A percentile compares a stretch with the other conserved stretches of the same genome.
Evolutionary conservation across 2,113 vertebrate genomes (phyloP).

Genomic region (Coptodon rendalli): DNA sequence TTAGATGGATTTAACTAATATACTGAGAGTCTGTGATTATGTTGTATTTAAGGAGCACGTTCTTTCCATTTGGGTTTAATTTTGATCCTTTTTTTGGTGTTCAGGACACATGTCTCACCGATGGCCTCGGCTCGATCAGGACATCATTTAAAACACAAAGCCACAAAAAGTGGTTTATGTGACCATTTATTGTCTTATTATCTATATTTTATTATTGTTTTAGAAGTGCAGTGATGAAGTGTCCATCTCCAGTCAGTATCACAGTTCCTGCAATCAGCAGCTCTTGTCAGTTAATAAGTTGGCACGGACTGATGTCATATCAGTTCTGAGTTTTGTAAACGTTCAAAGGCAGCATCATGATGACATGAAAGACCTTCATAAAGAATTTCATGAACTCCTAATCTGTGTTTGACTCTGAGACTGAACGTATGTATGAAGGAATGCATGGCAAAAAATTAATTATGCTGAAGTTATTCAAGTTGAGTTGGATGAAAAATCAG

Average conservation of each 20-base stretch:
- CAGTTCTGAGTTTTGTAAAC: background rate
- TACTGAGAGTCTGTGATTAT: accelerated
- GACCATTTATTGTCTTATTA: background rate
- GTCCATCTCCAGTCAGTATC: background rate
- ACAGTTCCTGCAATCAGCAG: background rate
- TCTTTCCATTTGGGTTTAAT: background rate
- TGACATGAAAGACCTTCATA: background rate
- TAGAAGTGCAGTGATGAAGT: background rate
- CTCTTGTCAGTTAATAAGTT: accelerated
- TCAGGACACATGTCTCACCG: accelerated
- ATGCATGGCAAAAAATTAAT: background rate
- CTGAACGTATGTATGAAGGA: background rate
- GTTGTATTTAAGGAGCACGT: background rate
- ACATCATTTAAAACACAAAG: background rate
- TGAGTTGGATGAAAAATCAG: background rate
- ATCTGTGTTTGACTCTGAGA: background rate
- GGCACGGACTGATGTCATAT: background rate
- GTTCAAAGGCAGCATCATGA: accelerated
- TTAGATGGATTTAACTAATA: background rate
- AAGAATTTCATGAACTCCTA: background rate
- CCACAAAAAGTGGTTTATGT: background rate
- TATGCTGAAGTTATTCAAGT: background rate
- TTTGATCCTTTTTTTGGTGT: background rate
- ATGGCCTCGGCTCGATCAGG: accelerated
- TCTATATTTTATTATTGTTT: background rate